Percentiles rank a stretch among this genome's conserved stretches.
These are phyloP conservation scores for Tragelaphus scriptus DNA, from an alignment of 2,113 vertebrate species.

Conservation along the genomic window DNA sequence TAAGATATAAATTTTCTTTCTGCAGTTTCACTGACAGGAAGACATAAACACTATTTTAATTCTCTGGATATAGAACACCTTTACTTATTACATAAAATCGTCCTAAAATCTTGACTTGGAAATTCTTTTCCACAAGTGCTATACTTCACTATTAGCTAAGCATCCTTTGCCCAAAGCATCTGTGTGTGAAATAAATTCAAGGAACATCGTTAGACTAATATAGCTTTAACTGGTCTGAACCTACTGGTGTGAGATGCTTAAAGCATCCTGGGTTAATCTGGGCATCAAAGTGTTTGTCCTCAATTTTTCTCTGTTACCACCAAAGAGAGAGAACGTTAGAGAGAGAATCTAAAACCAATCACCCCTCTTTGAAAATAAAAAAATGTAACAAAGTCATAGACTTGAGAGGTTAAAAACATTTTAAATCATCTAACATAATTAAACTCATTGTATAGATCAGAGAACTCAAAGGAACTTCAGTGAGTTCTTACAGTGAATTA, in stretches of 20 bases:
- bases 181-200: not conserved
- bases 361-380: not conserved
- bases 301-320: not conserved
- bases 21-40: not conserved
- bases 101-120: not conserved
- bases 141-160: not conserved
- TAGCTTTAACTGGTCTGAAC: not conserved
- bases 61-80: not conserved
- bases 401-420: not conserved
- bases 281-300: not conserved
- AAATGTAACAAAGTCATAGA: not conserved
- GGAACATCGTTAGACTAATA: not conserved
- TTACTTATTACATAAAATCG: not conserved
- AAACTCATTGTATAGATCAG: not conserved
- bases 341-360: not conserved
- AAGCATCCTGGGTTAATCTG: not conserved
- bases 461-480: not conserved
- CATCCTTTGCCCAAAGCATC: not conserved
- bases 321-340: not conserved
- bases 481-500: not conserved
- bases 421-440: not conserved
- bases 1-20: not conserved
- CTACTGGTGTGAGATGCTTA: not conserved
- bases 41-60: not conserved
- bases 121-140: not conserved